Evolutionary conservation across 1,140 invertebrate species (phyloP), one percentile per base, ranked within the genome.

Genomic region (Acromyrmex charruanus): DNA sequence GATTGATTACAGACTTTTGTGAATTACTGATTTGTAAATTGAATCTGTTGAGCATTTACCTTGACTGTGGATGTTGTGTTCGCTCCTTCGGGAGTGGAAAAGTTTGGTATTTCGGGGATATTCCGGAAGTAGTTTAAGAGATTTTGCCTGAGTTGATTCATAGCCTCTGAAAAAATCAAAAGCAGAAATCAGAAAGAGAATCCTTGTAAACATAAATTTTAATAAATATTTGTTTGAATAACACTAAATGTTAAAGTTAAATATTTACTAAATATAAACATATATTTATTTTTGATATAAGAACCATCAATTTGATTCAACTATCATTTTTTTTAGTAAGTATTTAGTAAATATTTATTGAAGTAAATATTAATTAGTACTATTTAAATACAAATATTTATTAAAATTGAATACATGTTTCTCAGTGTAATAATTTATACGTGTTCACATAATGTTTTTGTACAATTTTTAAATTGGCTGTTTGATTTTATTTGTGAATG

Each of bases 31-130:
- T 51, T 69, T 49, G 39, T 49, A 59, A 75, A 25, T 75, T 59
- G 35, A 3, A 2, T 61, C 18, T 44, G 7, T 44, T 6, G 35
- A 75, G 3, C 18, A 51, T 89, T 92, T 93, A 96, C 96, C 94
- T 96, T 96, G 85, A 94, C 95, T 7, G 95, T 95, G 9, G 96
- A 96, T 35, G 96, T 96, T 5, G 94, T 95, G 89, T 96, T 96
- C 74, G 95, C 96, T 89, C 95, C 96, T 77, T 95, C 94, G 49
- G 96, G 95, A 87, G 95, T 92, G 65, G 94, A 93, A 55, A 85
- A 10, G 16, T 79, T 3, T n/a, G 61, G 2, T 3, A 31, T 7
- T 16, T 55, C 44, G 9, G 49, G 35, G 1, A 77, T 39, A 16
- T 44, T 53, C 58, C 28, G 28, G 59, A 85, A 77, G 12, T 39